A percentile compares a stretch with the other conserved stretches of the same genome.
Evolutionary conservation across 2,888 invertebrate genomes (phyloP).

Genomic region (Brenthis ino): DNA sequence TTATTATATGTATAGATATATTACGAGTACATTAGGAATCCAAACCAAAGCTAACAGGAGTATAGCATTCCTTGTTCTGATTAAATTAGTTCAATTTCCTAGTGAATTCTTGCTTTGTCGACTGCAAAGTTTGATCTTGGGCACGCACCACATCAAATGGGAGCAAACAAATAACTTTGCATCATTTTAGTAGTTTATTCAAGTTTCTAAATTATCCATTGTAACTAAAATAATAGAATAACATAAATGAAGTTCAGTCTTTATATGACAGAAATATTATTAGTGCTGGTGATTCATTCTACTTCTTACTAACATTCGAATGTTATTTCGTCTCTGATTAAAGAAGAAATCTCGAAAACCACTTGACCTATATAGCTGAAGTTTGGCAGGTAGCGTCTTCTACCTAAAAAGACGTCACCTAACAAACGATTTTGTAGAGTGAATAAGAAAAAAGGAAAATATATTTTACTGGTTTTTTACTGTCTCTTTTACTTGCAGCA

Average conservation of each 20-base stretch:
- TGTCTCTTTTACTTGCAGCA: too few species aligned
- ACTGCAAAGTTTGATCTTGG: conserved; percentile 6
- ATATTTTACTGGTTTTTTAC: too few species aligned
- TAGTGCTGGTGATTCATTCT: too few species aligned
- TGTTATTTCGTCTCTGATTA: too few species aligned
- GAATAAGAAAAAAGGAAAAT: too few species aligned
- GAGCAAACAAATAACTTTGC: conserved; percentile 7
- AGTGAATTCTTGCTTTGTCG: neutral
- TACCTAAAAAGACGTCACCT: too few species aligned
- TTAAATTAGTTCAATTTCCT: neutral
- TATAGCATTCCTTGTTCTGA: neutral
- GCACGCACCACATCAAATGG: conserved; percentile 3
- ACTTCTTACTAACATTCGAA: too few species aligned
- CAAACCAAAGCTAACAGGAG: neutral
- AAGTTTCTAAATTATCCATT: conserved; percentile 14
- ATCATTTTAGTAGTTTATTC: conserved; percentile 5
- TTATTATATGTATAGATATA: neutral
- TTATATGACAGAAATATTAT: too few species aligned
- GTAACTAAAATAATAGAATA: conserved; percentile 5
- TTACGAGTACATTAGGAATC: neutral
- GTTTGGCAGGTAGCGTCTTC: too few species aligned
- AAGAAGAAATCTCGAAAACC: too few species aligned
- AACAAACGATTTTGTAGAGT: too few species aligned
- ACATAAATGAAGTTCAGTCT: conserved; percentile 1
- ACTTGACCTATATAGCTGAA: too few species aligned